Conservation (phyloP, 2,113 vertebrate species). For the Macrotis lagotis region DNA sequence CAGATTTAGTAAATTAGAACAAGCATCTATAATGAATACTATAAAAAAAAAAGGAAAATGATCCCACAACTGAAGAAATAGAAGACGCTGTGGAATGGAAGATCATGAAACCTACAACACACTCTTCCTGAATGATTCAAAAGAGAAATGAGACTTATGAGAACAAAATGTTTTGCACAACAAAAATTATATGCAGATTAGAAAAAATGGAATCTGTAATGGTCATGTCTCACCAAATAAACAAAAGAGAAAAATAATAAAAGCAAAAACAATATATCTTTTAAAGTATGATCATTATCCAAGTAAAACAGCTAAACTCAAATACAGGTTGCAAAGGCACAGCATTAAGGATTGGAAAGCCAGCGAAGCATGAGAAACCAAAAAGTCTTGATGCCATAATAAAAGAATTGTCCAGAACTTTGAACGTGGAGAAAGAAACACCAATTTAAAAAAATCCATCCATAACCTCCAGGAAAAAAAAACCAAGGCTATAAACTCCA, state of each 20-base stretch:
- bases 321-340: no score
- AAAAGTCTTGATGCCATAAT: background rate
- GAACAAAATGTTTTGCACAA: no score
- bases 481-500: background rate
- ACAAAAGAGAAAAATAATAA: background rate
- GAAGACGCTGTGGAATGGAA: background rate
- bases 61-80: background rate
- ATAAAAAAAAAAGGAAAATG: background rate
- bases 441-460: background rate
- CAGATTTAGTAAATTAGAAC: no score
- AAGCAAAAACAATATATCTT: background rate
- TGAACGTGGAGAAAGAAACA: background rate
- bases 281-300: no score
- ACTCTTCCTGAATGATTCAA: background rate
- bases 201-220: no score
- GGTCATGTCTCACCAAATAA: background rate
- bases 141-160: background rate
- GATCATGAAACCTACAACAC: background rate
- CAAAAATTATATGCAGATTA: background rate
- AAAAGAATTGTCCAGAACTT: background rate
- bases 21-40: background rate
- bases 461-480: background rate
- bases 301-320: no score
- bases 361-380: no score
- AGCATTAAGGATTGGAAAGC: no score